Conservation (phyloP, 1,140 invertebrate genomes). For the Psix sp. region DNA sequence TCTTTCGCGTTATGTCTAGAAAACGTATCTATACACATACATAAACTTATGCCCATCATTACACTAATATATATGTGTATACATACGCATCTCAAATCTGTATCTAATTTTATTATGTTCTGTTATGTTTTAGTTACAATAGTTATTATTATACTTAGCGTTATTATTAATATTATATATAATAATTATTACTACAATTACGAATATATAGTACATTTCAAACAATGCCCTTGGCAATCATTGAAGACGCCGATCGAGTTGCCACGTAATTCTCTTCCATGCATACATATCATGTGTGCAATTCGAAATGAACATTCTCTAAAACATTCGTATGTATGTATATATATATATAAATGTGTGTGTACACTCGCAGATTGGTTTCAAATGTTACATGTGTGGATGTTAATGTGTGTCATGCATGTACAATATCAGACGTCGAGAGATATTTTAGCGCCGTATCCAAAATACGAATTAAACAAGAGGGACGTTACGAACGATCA, state of each 20-base stretch:
- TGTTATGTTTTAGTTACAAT: conserved; percentile 68
- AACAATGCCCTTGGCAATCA: conserved; percentile 72
- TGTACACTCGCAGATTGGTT: conserved; percentile 6
- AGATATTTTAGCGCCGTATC: conserved; percentile 57
- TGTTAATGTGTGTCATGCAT: conserved; percentile 13
- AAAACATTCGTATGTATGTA: conserved; percentile 19
- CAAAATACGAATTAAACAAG: conserved; percentile 58
- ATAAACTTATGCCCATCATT: conserved; percentile 38
- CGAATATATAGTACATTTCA: conserved; percentile 78
- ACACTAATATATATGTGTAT: conserved; percentile 55
- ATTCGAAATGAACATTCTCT: conserved; percentile 33
- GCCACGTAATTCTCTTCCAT: conserved; percentile 11
- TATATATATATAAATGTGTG: conserved; percentile 9
- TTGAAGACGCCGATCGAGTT: conserved; percentile 68
- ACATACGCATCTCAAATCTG: conserved; percentile 67
- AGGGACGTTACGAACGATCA: conserved; percentile 34
- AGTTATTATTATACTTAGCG: conserved; percentile 59
- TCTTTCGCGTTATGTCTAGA: conserved; percentile 40
- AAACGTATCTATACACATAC: conserved; percentile 51
- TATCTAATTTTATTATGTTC: conserved; percentile 75
- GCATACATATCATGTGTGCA: conserved; percentile 27
- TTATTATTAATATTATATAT: conserved; percentile 70
- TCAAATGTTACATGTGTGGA: conserved; percentile 13
- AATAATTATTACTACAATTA: conserved; percentile 69
- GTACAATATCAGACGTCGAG: conserved; percentile 9